Percentiles rank a stretch among this genome's conserved stretches.
These are phyloP conservation scores for Crocuta crocuta DNA, from an alignment of 2,113 vertebrate species.

Conservation along the genomic window DNA sequence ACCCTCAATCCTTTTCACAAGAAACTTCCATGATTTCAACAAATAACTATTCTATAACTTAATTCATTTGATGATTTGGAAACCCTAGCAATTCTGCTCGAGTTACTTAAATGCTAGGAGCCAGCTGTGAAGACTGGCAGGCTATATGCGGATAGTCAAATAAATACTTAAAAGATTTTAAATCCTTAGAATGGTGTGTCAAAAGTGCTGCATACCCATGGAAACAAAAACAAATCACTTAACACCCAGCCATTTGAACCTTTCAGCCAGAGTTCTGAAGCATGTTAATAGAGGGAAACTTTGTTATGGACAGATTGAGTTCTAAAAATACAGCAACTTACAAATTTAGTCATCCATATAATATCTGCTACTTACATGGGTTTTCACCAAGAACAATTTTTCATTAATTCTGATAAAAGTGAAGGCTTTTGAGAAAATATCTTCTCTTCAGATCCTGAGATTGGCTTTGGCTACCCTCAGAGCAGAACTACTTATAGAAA, in stretches of 20 bases:
- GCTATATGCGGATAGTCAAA: not conserved
- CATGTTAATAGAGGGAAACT: not conserved
- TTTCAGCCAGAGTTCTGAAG: not conserved
- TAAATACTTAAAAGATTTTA: not conserved
- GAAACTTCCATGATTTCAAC: conserved; percentile 49
- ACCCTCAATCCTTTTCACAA: not conserved
- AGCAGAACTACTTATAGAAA: not conserved
- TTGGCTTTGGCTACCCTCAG: not conserved
- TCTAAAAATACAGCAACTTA: not conserved
- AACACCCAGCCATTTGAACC: not conserved
- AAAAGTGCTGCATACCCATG: not conserved
- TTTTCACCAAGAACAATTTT: not conserved
- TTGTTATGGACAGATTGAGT: not conserved
- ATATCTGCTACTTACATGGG: not conserved
- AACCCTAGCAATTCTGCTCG: not conserved
- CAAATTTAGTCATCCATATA: not conserved
- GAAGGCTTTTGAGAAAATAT: not conserved
- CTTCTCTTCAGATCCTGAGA: not conserved
- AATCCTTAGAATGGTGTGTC: not conserved
- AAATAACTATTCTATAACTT: not conserved
- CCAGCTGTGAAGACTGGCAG: not conserved
- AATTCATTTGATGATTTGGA: not conserved
- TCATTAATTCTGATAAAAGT: not conserved
- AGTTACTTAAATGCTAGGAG: not conserved
- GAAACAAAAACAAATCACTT: conserved; percentile 46